These are phyloP conservation scores for Mycalesis mineus DNA, from an alignment of 2,888 invertebrate genomes.

Conservation along the genomic window DNA sequence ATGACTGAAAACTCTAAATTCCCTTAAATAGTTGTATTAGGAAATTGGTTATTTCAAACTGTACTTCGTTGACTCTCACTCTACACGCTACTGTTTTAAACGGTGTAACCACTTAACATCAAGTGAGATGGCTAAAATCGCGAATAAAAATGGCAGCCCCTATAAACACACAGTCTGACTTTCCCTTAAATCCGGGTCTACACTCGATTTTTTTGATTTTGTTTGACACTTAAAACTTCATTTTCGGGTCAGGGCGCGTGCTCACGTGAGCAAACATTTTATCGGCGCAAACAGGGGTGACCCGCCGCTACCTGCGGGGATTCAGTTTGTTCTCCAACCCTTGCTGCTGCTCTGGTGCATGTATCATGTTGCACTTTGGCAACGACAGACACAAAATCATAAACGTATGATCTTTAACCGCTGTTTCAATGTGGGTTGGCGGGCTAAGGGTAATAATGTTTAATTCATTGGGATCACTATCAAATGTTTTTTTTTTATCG, in stretches of 20 bases:
- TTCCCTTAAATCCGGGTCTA: neutral
- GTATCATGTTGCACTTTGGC: neutral
- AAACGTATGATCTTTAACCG: too few species aligned
- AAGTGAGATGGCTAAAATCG: neutral
- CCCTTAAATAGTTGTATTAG: too few species aligned
- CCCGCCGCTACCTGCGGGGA: constrained; percentile 27
- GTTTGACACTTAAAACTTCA: constrained; percentile 32
- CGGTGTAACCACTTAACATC: too few species aligned
- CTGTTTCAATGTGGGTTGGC: too few species aligned
- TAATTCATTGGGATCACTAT: neutral
- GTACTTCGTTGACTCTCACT: too few species aligned
- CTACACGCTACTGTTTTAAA: too few species aligned
- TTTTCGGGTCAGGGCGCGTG: constrained; percentile 42
- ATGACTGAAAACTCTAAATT: too few species aligned
- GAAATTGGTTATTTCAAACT: too few species aligned
- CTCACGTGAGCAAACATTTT: constrained; percentile 62
- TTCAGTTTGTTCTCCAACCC: constrained; percentile 8
- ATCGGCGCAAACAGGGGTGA: constrained; percentile 59
- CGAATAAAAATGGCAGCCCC: neutral
- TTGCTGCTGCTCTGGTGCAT: neutral
- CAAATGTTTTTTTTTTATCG: too few species aligned
- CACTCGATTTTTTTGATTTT: neutral
- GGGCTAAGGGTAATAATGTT: too few species aligned
- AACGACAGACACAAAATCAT: too few species aligned
- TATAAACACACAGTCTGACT: neutral